These are phyloP conservation scores for Acronicta alni DNA, from an alignment of 2,888 invertebrate species.

Conservation along the genomic window DNA sequence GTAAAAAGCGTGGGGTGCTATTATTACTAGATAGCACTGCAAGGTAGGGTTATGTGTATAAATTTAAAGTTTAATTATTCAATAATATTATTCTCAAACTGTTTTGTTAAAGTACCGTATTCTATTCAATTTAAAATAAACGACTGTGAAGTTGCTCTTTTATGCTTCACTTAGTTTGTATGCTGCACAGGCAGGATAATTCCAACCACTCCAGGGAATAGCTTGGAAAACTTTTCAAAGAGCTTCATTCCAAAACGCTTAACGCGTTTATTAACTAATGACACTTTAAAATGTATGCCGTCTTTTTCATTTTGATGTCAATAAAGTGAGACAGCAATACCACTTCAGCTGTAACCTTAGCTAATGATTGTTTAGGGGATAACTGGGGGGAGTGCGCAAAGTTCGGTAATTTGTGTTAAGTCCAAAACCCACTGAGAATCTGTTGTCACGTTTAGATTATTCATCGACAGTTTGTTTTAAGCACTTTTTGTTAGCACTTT, in stretches of 20 bases:
- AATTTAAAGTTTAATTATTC: slow-evolving; percentile 3
- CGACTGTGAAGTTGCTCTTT: slow-evolving; percentile 35
- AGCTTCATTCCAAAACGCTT: not conserved
- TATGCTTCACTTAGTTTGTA: slow-evolving; percentile 36
- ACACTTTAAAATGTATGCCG: no score
- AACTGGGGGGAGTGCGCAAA: slow-evolving; percentile 9
- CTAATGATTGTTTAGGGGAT: not conserved
- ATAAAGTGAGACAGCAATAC: no score
- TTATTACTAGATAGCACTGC: no score
- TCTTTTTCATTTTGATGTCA: no score
- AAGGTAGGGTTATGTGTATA: no score
- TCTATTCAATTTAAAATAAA: slow-evolving; percentile 33
- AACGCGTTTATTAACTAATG: no score
- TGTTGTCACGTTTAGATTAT: not conserved
- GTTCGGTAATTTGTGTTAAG: slow-evolving; percentile 25
- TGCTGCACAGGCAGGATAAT: slow-evolving; percentile 30
- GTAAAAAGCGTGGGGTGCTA: no score
- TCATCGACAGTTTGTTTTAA: not conserved
- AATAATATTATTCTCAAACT: slow-evolving; percentile 9
- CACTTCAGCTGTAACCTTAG: no score
- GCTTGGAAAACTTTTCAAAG: slow-evolving; percentile 25
- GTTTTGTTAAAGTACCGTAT: slow-evolving; percentile 33
- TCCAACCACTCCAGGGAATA: slow-evolving; percentile 30
- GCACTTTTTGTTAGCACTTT: no score
- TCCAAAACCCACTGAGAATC: not conserved